Evolutionary conservation across 2,888 invertebrate species (phyloP).

Genomic region (Apoda limacodes): DNA sequence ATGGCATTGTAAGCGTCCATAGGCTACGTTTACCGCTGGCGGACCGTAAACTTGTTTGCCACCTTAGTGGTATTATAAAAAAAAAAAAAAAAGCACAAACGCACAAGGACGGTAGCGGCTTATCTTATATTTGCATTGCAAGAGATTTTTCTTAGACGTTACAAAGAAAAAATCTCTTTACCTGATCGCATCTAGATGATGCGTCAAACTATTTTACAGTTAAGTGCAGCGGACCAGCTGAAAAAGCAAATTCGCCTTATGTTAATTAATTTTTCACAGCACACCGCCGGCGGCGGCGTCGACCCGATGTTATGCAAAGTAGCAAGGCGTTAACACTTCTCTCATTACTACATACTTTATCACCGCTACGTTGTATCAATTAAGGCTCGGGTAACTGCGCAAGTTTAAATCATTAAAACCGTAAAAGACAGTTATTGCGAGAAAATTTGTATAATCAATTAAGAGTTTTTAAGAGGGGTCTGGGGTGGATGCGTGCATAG

Average conservation of each 20-base stretch:
- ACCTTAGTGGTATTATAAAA: too few relatives aligned
- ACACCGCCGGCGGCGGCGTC: conserved; percentile 34
- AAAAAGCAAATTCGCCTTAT: conserved; percentile 31
- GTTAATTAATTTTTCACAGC: conserved; percentile 53
- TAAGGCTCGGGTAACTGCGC: conserved; percentile 55
- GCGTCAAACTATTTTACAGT: too few relatives aligned
- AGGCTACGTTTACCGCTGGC: too few relatives aligned
- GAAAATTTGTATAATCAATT: conserved; percentile 70
- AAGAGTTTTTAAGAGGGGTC: conserved; percentile 61
- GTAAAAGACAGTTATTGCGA: conserved; percentile 69
- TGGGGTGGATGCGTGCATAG: conserved; percentile 53
- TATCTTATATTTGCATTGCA: too few relatives aligned
- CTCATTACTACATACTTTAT: conserved; percentile 34
- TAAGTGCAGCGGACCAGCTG: conserved; percentile 24
- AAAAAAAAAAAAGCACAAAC: too few relatives aligned
- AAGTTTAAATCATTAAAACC: conserved; percentile 66
- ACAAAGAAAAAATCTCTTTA: too few relatives aligned
- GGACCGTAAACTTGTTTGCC: too few relatives aligned
- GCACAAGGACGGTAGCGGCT: too few relatives aligned
- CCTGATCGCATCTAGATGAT: too few relatives aligned
- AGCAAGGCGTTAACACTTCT: conserved; percentile 25
- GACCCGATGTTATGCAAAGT: conserved; percentile 39
- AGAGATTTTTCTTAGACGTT: too few relatives aligned
- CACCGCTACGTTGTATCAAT: conserved; percentile 48
- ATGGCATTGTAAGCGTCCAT: too few relatives aligned